Conservation (phyloP, 2,888 invertebrate genomes). For the Ennomos fuscantarius region DNA sequence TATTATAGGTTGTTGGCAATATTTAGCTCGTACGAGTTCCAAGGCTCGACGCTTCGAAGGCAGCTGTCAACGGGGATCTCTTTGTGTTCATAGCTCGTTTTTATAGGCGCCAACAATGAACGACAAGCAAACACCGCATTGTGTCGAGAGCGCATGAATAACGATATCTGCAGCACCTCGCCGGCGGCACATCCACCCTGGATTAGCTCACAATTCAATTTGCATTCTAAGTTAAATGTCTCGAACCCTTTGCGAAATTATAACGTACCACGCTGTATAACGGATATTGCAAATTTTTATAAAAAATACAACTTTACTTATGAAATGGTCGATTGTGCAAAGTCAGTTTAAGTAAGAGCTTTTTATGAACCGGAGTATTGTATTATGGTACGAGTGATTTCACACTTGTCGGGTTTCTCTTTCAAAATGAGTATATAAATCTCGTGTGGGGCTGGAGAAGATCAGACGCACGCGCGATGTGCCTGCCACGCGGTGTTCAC, state of each 20-base stretch:
- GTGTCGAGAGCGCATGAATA: slow-evolving; percentile 74
- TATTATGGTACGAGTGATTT: slow-evolving; percentile 68
- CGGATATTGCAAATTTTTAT: slow-evolving; percentile 20
- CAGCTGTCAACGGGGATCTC: slow-evolving; percentile 72
- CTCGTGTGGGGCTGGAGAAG: slow-evolving; percentile 68
- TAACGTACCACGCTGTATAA: slow-evolving; percentile 27
- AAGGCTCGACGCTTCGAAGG: slow-evolving; percentile 4
- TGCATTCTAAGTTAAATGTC: slow-evolving; percentile 64
- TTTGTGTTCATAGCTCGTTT: slow-evolving; percentile 61
- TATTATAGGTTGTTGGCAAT: slow-evolving; percentile 1
- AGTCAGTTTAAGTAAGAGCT: slow-evolving; percentile 46
- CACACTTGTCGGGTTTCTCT: slow-evolving; percentile 66
- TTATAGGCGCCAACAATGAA: slow-evolving; percentile 49
- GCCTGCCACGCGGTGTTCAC: slow-evolving; percentile 56
- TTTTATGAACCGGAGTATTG: slow-evolving; percentile 50
- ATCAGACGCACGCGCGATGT: slow-evolving; percentile 59
- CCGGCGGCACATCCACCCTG: slow-evolving; percentile 64
- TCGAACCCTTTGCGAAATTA: slow-evolving; percentile 44
- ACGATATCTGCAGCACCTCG: slow-evolving; percentile 63
- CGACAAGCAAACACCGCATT: slow-evolving; percentile 80
- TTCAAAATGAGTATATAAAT: slow-evolving; percentile 73
- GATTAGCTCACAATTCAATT: slow-evolving; percentile 71
- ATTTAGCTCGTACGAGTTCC: slow-evolving; percentile 1
- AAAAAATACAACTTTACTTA: slow-evolving; percentile 33
- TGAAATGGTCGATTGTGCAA: slow-evolving; percentile 33